Conservation (phyloP, 2,888 invertebrate genomes). For the Drosophila merina region DNA sequence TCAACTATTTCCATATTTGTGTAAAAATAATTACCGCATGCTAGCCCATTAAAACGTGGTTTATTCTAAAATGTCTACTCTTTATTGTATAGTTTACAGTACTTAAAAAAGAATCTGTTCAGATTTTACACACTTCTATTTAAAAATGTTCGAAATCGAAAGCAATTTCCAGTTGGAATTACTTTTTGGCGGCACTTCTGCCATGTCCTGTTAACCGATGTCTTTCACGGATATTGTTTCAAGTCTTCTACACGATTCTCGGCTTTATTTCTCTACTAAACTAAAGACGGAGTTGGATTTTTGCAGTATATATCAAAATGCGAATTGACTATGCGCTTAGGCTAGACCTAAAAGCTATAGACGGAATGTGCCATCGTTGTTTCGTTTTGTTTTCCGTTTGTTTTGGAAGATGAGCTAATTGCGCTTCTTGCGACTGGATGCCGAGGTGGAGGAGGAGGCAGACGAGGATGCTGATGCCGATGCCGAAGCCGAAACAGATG, state of each 20-base stretch:
- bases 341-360: conserved; percentile 25
- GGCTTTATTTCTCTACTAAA: conserved; percentile 11
- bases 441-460: not conserved
- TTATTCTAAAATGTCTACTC: not conserved
- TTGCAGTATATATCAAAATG: conserved; percentile 3
- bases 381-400: not conserved
- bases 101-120: conserved; percentile 1
- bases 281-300: conserved; percentile 14
- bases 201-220: conserved; percentile 11
- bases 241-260: conserved; percentile 5
- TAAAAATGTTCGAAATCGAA: not conserved
- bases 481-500: not conserved
- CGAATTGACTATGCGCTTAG: conserved; percentile 31
- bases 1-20: not conserved
- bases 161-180: conserved; percentile 9
- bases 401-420: conserved; percentile 26
- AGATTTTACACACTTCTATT: not conserved
- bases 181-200: conserved; percentile 4
- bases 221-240: not conserved
- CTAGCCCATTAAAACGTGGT: not conserved
- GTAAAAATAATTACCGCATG: too few relatives aligned
- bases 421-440: conserved; percentile 46
- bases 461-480: not conserved
- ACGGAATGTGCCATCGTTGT: conserved; percentile 36
- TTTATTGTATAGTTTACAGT: conserved; percentile 9